Conservation (phyloP, 2,888 invertebrate species). For the Isotomurus palustris region DNA sequence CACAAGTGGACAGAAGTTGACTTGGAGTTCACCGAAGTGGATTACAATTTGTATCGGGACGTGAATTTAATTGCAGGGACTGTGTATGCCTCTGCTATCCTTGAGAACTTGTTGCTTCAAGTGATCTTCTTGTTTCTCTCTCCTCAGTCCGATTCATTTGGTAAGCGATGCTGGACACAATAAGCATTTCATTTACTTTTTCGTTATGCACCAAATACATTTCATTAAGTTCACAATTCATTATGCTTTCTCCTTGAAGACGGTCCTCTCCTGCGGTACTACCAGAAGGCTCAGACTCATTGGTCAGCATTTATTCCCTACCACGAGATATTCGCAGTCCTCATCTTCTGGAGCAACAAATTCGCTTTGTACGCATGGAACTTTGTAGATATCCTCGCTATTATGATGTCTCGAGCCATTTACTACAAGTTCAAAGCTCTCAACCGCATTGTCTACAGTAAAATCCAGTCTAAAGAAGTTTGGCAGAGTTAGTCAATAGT, state of each 20-base stretch:
- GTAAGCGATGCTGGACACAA: too few species aligned
- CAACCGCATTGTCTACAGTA: too few species aligned
- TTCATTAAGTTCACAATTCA: too few species aligned
- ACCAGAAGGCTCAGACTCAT: conserved; percentile 15
- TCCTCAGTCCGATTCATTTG: neutral
- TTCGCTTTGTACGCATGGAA: conserved; percentile 18
- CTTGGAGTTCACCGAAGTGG: conserved; percentile 24
- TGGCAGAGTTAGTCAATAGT: too few species aligned
- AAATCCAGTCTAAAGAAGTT: too few species aligned
- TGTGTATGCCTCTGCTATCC: conserved; percentile 30
- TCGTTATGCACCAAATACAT: too few species aligned
- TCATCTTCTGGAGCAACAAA: conserved; percentile 17
- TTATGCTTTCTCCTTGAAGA: neutral
- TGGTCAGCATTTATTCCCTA: conserved; percentile 18
- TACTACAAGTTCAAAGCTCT: conserved; percentile 35
- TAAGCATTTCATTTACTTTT: too few species aligned
- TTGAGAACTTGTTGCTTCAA: conserved; percentile 23
- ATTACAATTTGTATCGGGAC: conserved; percentile 24
- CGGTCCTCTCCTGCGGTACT: conserved; percentile 5
- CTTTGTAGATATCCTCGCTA: conserved; percentile 27
- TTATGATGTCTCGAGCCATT: conserved; percentile 27
- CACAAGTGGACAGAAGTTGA: conserved; percentile 27
- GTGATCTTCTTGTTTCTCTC: neutral
- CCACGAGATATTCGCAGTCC: neutral
- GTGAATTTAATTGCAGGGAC: conserved; percentile 24